Evolutionary conservation across 2,113 vertebrate species (phyloP).

Genomic region (Oryzias melastigma): DNA sequence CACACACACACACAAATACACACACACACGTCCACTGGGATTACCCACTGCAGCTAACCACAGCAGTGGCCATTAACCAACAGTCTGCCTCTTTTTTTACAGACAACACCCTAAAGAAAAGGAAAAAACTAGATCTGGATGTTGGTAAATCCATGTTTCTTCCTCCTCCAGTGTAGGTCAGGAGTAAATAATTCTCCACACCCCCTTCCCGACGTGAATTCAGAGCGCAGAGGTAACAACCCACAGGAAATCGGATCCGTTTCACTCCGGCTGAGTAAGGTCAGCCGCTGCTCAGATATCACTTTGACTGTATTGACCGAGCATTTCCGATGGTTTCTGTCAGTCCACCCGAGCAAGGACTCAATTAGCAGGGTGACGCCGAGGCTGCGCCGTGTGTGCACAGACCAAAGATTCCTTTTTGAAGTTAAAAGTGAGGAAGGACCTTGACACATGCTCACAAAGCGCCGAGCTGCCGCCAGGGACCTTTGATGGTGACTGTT

Average conservation of each 20-base stretch:
- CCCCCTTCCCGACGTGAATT: slow-evolving; percentile 28
- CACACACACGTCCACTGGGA: slow-evolving; percentile 54
- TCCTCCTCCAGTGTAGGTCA: slow-evolving; percentile 45
- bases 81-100: slow-evolving; percentile 53
- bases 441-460: slow-evolving; percentile 12
- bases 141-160: slow-evolving; percentile 58
- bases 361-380: slow-evolving; percentile 37
- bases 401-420: slow-evolving; percentile 11
- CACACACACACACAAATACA: slow-evolving; percentile 13
- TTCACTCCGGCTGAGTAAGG: slow-evolving; percentile 55
- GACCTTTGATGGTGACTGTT: slow-evolving; percentile 57
- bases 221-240: slow-evolving; percentile 40
- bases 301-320: slow-evolving; percentile 58
- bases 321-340: slow-evolving; percentile 44
- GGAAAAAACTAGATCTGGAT: slow-evolving; percentile 52
- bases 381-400: slow-evolving; percentile 5
- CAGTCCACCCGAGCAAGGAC: slow-evolving; percentile 36
- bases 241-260: slow-evolving; percentile 60
- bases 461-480: slow-evolving; percentile 27
- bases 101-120: slow-evolving; percentile 22
- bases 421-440: slow-evolving; percentile 10
- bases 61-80: slow-evolving; percentile 69
- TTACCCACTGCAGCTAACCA: slow-evolving; percentile 62
- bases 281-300: slow-evolving; percentile 60
- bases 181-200: slow-evolving; percentile 52